These are phyloP conservation scores for Ormyrus thymus DNA, from an alignment of 2,888 invertebrate genomes.

Conservation along the genomic window DNA sequence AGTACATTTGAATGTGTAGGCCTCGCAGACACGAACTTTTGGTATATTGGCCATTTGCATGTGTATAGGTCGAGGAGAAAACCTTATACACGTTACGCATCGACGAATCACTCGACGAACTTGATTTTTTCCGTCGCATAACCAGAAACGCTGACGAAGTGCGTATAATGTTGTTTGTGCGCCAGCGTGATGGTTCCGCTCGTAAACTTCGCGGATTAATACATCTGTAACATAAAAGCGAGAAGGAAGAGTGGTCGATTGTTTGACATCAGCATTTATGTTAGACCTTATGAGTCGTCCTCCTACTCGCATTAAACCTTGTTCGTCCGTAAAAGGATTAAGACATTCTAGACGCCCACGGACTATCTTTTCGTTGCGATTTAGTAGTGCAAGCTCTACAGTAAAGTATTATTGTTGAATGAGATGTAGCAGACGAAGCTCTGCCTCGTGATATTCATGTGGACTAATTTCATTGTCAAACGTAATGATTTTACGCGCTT, in stretches of 20 bases:
- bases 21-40: neutral
- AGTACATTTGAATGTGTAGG: neutral
- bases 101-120: conserved; percentile 28
- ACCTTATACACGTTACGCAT: conserved; percentile 35
- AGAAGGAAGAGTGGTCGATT: conserved; percentile 37
- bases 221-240: conserved; percentile 9
- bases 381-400: neutral
- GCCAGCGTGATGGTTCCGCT: conserved; percentile 24
- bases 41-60: conserved; percentile 14
- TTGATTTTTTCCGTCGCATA: conserved; percentile 44
- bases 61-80: neutral
- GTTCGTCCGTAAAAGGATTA: neutral
- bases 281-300: conserved; percentile 9
- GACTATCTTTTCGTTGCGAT: neutral
- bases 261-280: neutral
- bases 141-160: conserved; percentile 43
- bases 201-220: neutral
- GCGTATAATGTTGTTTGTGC: conserved; percentile 43
- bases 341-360: neutral
- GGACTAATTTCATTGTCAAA: neutral
- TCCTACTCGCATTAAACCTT: neutral
- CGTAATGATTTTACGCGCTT: neutral
- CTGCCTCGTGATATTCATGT: neutral
- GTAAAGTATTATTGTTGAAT: neutral
- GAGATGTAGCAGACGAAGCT: neutral